Conservation (phyloP, 2,888 invertebrate species). For the Odontomyia ornata region DNA sequence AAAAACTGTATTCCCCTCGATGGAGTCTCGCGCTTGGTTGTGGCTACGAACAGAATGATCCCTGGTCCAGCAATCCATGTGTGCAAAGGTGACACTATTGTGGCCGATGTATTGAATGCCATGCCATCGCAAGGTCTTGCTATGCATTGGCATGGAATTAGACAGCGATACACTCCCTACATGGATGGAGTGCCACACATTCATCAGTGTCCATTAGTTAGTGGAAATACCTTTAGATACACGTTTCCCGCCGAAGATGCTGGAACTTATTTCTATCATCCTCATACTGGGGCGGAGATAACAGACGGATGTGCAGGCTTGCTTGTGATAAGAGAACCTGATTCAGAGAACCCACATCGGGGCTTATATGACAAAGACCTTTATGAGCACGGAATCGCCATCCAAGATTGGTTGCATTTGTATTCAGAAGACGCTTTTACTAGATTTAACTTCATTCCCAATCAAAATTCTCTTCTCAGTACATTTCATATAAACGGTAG, state of each 20-base stretch:
- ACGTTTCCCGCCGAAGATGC: conserved; percentile 74
- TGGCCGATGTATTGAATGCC: conserved; percentile 81
- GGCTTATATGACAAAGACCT: conserved; percentile 76
- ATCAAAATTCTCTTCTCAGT: background rate
- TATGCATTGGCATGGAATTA: conserved; percentile 90
- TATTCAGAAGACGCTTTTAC: conserved; percentile 63
- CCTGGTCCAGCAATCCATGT: conserved; percentile 66
- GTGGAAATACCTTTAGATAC: conserved; percentile 74
- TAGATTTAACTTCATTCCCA: background rate
- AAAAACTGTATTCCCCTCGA: conserved; percentile 66
- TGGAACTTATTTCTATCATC: conserved; percentile 84
- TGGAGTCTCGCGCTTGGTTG: conserved; percentile 64
- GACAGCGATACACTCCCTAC: conserved; percentile 76
- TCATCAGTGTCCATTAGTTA: conserved; percentile 82
- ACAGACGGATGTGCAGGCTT: conserved; percentile 81
- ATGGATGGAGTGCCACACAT: conserved; percentile 88
- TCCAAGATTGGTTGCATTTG: conserved; percentile 80
- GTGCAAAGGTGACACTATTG: conserved; percentile 79
- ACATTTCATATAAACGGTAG: conserved; percentile 1
- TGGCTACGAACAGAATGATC: conserved; percentile 65
- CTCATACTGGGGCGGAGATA: conserved; percentile 76
- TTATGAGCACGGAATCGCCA: conserved; percentile 71
- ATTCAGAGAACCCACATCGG: conserved; percentile 69
- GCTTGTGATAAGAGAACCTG: conserved; percentile 74
- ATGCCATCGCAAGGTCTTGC: conserved; percentile 79